Conservation (phyloP, 2,888 invertebrate genomes). For the Julus scanicus region DNA sequence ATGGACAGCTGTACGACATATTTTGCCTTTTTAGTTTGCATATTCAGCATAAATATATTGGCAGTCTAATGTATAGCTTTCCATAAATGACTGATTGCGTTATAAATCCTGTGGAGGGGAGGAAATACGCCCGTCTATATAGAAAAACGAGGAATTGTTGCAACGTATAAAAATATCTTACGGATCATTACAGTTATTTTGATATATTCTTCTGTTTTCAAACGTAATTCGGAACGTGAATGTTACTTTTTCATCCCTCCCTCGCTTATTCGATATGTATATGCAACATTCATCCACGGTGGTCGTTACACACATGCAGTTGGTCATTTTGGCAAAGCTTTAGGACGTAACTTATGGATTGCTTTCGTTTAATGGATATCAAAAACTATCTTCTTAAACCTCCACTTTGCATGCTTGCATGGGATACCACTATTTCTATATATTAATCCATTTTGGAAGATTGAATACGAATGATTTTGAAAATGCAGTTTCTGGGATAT, state of each 20-base stretch:
- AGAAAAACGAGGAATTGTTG: background rate
- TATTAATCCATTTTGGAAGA: too few relatives aligned
- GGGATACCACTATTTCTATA: background rate
- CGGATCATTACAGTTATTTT: slow-evolving; percentile 39
- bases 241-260: background rate
- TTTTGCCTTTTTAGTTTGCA: slow-evolving; percentile 23
- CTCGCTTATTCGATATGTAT: background rate
- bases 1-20: slow-evolving; percentile 25
- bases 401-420: background rate
- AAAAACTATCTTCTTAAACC: background rate
- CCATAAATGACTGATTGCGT: slow-evolving; percentile 42
- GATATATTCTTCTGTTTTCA: slow-evolving; percentile 32
- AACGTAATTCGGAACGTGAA: background rate
- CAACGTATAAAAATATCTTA: background rate
- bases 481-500: too few relatives aligned
- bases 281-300: background rate
- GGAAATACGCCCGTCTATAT: background rate
- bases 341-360: background rate
- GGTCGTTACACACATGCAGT: background rate
- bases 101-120: slow-evolving; percentile 37
- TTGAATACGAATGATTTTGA: too few relatives aligned
- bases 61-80: background rate
- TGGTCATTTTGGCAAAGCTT: background rate
- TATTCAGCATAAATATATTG: slow-evolving; percentile 4
- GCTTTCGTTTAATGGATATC: background rate